Conservation (phyloP, 2,888 invertebrate species). For the Quadroppia sp. region DNA sequence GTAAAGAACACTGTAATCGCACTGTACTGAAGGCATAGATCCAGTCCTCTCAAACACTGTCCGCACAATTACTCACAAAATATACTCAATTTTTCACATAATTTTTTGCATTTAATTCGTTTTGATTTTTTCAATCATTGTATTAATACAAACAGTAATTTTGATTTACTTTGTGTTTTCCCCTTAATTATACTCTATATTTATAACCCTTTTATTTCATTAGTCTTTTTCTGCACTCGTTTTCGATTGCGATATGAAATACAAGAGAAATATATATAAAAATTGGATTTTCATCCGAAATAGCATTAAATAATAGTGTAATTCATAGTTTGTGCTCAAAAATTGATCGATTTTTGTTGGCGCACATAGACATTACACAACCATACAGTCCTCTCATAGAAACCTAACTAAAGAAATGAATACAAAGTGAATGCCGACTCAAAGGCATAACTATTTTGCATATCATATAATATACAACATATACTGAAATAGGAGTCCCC, state of each 20-base stretch:
- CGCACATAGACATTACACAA: not conserved
- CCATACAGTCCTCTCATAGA: not conserved
- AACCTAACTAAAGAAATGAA: not conserved
- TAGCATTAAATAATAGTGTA: not conserved
- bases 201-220: not conserved
- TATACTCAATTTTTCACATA: not conserved
- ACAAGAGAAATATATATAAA: not conserved
- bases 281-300: not conserved
- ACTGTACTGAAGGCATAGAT: not conserved
- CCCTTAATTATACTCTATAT: not conserved
- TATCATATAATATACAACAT: not conserved
- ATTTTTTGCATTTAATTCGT: not conserved
- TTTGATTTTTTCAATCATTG: not conserved
- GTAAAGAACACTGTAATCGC: not conserved
- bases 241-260: not conserved
- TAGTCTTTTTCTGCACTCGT: not conserved
- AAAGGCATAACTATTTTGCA: slow-evolving; percentile 30
- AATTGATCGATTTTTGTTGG: slow-evolving; percentile 24
- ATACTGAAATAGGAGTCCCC: not conserved
- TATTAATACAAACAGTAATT: too few relatives aligned
- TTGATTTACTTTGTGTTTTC: not conserved
- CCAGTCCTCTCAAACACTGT: not conserved
- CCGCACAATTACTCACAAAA: slow-evolving; percentile 9
- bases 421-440: slow-evolving; percentile 27
- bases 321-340: not conserved